A percentile compares a stretch with the other conserved stretches of the same genome.
Conservation (phyloP, 2,113 vertebrate genomes). For the Ascaphus truei region DNA sequence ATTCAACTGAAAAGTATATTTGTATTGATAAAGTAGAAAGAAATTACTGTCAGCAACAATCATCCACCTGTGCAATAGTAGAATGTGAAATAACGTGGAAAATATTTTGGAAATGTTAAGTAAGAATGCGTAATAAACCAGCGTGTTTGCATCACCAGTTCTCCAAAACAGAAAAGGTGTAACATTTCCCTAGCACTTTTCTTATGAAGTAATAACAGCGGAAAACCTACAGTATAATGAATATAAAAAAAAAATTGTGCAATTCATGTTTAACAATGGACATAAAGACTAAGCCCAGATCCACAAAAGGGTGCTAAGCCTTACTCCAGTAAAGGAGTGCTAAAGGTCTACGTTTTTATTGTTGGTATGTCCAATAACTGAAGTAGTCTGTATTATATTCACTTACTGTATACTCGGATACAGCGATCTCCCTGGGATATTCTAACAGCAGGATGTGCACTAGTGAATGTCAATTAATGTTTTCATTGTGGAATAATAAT, state of each 20-base stretch:
- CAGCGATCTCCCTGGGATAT: too few species aligned
- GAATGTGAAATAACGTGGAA: background rate
- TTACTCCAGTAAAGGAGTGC: too few species aligned
- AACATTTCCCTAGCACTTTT: background rate
- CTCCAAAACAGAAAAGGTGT: background rate
- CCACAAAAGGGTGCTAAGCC: too few species aligned
- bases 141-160: background rate
- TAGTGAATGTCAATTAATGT: slow-evolving; percentile 62
- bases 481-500: slow-evolving; percentile 64
- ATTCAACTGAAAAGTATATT: background rate
- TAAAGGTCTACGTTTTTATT: too few species aligned
- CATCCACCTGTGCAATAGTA: background rate
- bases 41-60: background rate
- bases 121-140: background rate
- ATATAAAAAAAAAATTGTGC: too few species aligned
- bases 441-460: slow-evolving; percentile 43
- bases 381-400: too few species aligned
- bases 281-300: too few species aligned
- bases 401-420: too few species aligned
- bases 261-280: too few species aligned
- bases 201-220: too few species aligned
- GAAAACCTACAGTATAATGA: too few species aligned
- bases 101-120: background rate
- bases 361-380: too few species aligned
- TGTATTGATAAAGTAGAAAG: background rate